These are phyloP conservation scores for Semibalanus balanoides DNA, from an alignment of 1,140 invertebrate species.

Conservation along the genomic window DNA sequence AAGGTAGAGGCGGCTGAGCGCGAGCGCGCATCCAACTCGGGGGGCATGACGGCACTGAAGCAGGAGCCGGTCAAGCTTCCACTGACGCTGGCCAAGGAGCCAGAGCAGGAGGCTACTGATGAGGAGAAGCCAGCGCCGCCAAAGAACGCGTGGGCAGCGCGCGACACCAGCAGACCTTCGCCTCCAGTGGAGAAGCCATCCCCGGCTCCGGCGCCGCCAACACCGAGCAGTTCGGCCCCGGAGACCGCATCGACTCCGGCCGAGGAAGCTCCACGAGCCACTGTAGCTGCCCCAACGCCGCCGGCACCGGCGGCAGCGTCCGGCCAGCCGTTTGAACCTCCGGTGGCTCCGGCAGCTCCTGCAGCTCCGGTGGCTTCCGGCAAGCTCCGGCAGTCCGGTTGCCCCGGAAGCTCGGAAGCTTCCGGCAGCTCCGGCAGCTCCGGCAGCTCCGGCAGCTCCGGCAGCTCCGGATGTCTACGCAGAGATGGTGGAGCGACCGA, in stretches of 20 bases:
- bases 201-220: not conserved
- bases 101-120: not conserved
- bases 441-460: not conserved
- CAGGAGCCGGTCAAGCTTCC: not conserved
- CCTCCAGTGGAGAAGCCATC: not conserved
- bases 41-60: not conserved
- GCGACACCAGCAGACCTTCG: not conserved
- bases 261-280: not conserved
- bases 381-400: not conserved
- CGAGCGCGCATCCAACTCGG: not conserved
- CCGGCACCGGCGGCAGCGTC: too few relatives aligned
- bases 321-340: not conserved
- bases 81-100: not conserved
- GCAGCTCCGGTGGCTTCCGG: not conserved
- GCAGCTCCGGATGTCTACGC: too few relatives aligned
- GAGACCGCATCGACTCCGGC: not conserved
- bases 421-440: not conserved
- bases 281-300: too few relatives aligned
- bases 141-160: not conserved
- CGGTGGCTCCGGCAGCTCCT: not conserved
- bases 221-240: too few relatives aligned
- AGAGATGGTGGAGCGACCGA: too few relatives aligned
- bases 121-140: not conserved
- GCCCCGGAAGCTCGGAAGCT: not conserved
- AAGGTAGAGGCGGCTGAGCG: not conserved